Percentiles rank a stretch among this genome's conserved stretches.
These are phyloP conservation scores for Helarctos malayanus DNA, from an alignment of 2,797 vertebrate genomes.

Conservation along the genomic window DNA sequence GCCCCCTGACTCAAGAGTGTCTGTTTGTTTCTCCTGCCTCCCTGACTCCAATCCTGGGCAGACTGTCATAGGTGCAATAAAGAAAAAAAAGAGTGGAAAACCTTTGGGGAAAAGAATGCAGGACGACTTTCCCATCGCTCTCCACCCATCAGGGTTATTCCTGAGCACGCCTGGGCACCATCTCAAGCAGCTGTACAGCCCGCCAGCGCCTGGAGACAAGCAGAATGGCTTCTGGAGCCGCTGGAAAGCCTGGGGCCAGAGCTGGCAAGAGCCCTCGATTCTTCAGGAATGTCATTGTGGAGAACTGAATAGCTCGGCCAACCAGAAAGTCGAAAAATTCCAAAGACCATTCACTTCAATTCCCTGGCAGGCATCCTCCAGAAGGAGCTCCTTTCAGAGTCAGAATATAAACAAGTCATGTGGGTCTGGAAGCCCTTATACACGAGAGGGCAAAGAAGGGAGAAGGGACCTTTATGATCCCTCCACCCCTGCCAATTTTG, in stretches of 20 bases:
- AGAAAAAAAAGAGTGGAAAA: background rate
- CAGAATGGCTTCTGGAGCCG: background rate
- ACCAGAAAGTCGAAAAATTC: background rate
- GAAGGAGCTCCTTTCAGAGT: background rate
- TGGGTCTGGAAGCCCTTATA: background rate
- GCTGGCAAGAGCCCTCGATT: accelerated
- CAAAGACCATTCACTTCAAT: background rate
- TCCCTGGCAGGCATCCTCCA: background rate
- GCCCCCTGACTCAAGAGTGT: background rate
- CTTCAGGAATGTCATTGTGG: background rate
- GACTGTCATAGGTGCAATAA: background rate
- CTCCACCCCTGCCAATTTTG: background rate
- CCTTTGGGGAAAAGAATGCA: background rate
- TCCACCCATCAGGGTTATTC: background rate
- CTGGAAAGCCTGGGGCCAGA: background rate
- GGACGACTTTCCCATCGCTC: background rate
- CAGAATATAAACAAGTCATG: background rate
- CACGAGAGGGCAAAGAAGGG: background rate
- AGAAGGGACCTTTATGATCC: accelerated
- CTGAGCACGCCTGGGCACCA: background rate
- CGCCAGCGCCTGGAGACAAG: background rate
- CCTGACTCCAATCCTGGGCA: background rate
- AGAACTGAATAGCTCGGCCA: background rate
- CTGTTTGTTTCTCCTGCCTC: background rate
- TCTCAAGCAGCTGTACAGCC: too few species aligned